Conservation (phyloP, 2,888 invertebrate genomes). For the Sarcophaga carnaria region DNA sequence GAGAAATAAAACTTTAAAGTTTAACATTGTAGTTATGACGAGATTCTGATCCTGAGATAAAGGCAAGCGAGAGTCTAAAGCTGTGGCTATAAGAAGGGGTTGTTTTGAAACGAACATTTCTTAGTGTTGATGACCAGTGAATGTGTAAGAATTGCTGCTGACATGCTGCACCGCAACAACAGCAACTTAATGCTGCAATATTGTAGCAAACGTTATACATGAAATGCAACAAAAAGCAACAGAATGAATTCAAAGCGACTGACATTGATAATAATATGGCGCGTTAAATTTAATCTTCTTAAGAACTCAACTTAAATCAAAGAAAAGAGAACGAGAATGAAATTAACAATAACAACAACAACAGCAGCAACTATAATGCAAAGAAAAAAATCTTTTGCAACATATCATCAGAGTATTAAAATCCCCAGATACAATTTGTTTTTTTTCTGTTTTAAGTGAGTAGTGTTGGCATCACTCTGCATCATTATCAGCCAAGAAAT, state of each 20-base stretch:
- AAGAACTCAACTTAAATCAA: slow-evolving; percentile 69
- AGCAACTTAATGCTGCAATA: slow-evolving; percentile 33
- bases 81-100: slow-evolving; percentile 25
- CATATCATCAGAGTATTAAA: slow-evolving; percentile 66
- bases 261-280: slow-evolving; percentile 73
- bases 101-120: slow-evolving; percentile 56
- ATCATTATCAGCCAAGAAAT: slow-evolving; percentile 68
- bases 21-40: slow-evolving; percentile 57
- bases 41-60: slow-evolving; percentile 56
- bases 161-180: slow-evolving; percentile 23
- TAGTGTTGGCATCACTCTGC: slow-evolving; percentile 68
- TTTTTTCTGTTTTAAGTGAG: background rate
- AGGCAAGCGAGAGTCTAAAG: slow-evolving; percentile 39
- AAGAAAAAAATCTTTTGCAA: slow-evolving; percentile 18
- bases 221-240: background rate
- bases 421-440: slow-evolving; percentile 20
- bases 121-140: slow-evolving; percentile 69
- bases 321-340: slow-evolving; percentile 20
- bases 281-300: slow-evolving; percentile 73
- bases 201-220: background rate
- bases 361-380: slow-evolving; percentile 12
- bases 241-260: slow-evolving; percentile 45
- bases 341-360: slow-evolving; percentile 21
- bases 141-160: slow-evolving; percentile 66
- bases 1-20: background rate